Conservation (phyloP, 1,140 invertebrate species). For the Metaphire vulgaris region DNA sequence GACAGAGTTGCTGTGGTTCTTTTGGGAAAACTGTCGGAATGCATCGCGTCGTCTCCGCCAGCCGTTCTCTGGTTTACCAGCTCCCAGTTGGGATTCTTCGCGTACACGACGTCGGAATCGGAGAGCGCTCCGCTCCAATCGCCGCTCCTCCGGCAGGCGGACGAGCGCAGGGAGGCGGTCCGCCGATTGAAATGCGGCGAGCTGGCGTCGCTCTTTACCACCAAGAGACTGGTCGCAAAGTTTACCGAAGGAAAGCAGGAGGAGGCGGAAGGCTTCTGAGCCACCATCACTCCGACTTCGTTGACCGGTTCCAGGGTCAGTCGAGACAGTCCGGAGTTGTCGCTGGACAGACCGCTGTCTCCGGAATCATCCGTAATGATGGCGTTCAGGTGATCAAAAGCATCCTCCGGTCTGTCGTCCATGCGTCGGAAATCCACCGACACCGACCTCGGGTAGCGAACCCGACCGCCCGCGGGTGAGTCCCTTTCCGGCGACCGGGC, state of each 20-base stretch:
- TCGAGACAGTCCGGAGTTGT: slow-evolving; percentile 20
- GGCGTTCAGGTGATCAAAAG: background rate
- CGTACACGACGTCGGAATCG: background rate
- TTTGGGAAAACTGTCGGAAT: too few species aligned
- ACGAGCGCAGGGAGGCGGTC: too few species aligned
- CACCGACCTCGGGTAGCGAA: background rate
- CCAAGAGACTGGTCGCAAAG: background rate
- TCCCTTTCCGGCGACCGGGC: background rate
- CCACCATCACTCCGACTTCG: too few species aligned
- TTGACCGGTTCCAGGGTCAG: background rate
- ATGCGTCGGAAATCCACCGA: background rate
- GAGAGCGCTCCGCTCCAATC: background rate
- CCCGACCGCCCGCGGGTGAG: background rate
- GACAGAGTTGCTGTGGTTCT: too few species aligned
- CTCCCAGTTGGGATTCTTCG: too few species aligned
- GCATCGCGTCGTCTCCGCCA: too few species aligned
- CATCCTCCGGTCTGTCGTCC: background rate
- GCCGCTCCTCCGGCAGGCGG: background rate
- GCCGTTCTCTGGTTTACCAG: too few species aligned
- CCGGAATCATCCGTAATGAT: slow-evolving; percentile 17
- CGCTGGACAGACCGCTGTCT: slow-evolving; percentile 21
- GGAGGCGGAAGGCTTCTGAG: background rate
- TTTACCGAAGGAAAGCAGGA: background rate
- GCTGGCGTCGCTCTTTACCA: background rate
- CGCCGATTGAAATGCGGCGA: too few species aligned